Percentiles rank a stretch among this genome's conserved stretches.
phyloP scores from a whole-genome alignment of 1,140 invertebrate species.

The Andrena cerasifolii region DNA sequence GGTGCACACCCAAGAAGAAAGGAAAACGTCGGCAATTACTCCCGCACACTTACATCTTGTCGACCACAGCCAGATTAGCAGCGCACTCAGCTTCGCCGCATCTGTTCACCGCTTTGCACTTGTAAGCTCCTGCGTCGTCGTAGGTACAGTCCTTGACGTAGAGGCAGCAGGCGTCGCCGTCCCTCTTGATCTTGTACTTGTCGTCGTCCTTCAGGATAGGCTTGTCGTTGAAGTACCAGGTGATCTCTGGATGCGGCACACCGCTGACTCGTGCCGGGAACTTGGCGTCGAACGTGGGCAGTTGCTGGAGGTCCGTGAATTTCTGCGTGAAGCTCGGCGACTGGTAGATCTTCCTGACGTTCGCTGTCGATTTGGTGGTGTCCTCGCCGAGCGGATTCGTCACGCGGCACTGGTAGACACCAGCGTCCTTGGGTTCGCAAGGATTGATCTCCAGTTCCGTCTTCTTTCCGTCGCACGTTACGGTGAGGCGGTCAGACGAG shows the following conservation, averaged over 20 bases:
- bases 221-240: conserved; percentile 92
- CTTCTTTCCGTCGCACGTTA: conserved; percentile 92
- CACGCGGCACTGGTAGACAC: conserved; percentile 89
- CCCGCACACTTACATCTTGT: conserved; percentile 88
- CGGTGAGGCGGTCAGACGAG: conserved; percentile 85
- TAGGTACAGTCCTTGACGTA: conserved; percentile 87
- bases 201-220: conserved; percentile 85
- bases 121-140: conserved; percentile 89
- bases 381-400: conserved; percentile 90
- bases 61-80: conserved; percentile 89
- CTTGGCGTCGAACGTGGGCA: conserved; percentile 90
- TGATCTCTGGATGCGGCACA: conserved; percentile 92
- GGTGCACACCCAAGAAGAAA: not conserved
- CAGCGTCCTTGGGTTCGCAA: conserved; percentile 88
- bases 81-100: conserved; percentile 91
- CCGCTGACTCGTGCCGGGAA: conserved; percentile 92
- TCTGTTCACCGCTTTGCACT: conserved; percentile 89
- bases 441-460: conserved; percentile 90
- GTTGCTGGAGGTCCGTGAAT: conserved; percentile 92
- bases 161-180: conserved; percentile 90
- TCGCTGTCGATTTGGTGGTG: conserved; percentile 86
- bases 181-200: conserved; percentile 90
- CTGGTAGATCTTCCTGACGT: conserved; percentile 91
- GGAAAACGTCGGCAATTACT: not conserved
- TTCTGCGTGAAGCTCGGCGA: conserved; percentile 91